These are phyloP conservation scores for Hemibagrus guttatus DNA, from an alignment of 2,797 vertebrate genomes.

Conservation along the genomic window DNA sequence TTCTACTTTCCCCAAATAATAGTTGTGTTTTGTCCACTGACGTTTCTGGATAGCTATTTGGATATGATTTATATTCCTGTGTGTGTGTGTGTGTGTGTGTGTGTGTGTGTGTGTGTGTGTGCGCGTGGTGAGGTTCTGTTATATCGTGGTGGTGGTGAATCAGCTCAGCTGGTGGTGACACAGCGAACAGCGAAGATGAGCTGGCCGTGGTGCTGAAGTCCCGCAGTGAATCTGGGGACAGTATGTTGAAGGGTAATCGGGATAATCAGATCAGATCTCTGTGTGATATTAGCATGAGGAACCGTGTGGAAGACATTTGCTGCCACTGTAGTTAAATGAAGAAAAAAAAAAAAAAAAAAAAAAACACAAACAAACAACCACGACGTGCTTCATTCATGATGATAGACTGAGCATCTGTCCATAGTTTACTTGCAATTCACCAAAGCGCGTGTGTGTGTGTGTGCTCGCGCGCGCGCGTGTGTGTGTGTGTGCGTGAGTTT, in stretches of 20 bases:
- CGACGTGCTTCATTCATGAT: neutral
- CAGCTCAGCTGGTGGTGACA: neutral
- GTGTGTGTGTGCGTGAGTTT: neutral
- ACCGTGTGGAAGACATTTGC: neutral
- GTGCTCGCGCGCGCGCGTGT: neutral
- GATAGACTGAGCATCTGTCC: slow-evolving; percentile 24
- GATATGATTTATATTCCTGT: too few species aligned
- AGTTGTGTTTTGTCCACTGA: neutral
- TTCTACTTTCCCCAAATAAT: neutral
- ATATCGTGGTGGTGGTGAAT: neutral
- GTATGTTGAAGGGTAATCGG: slow-evolving; percentile 19
- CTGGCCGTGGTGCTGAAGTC: slow-evolving; percentile 44
- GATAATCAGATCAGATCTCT: slow-evolving; percentile 20
- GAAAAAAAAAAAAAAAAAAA: too few species aligned
- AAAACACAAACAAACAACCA: too few species aligned
- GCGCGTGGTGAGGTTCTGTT: neutral
- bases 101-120: neutral
- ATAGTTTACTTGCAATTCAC: neutral
- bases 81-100: neutral
- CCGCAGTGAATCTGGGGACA: neutral
- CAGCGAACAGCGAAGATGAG: neutral
- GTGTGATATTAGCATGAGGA: neutral
- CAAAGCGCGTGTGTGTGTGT: neutral
- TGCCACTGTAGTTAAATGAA: slow-evolving; percentile 17
- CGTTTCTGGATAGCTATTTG: neutral